Evolutionary conservation across 2,113 vertebrate species (phyloP), one percentile per base, ranked within the genome.

Genomic region (Egretta garzetta): DNA sequence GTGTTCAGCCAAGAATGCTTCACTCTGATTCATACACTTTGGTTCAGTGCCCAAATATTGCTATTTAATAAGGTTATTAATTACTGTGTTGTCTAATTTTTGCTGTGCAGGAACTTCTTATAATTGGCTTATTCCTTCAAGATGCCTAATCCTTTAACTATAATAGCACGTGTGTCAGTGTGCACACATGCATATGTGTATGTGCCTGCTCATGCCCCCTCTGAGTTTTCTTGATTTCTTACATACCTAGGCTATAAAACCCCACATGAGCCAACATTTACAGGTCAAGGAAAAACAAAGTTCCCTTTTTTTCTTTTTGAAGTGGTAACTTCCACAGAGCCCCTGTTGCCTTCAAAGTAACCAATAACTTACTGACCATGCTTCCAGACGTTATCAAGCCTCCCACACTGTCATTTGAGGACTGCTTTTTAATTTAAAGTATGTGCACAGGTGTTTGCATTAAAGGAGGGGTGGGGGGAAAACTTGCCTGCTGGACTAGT

Each of bases 1-100:
- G 28, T 95, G 96, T 96, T 96, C 96, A 97, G 95, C 96, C 97
- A 97, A 90, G 95, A 96, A 96, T 60, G 84, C 76, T 32, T 80
- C 87, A 80, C 96, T 95, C 85, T 24, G 92, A 97, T 93, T 91
- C 60, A 90, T 86, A 88, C 2, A 9, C 95, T 97, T 97, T 97
- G 97, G 96, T 98, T 98, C 97, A 96, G 95, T 98, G 96, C 94
- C 98, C 98, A 97, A 98, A 98, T 97, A 98, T 88, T 94, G 94
- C 94, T 97, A 84, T 97, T 97, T 98, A 97, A 97, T 98, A 97
- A 97, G 94, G 97, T 98, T 98, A 98, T 98, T 98, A 98, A 98
- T 97, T 97, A 97, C 32, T 74, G 87, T 96, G 96, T 97, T 96
- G 96, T 97, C 96, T 93, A 96, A 95, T 97, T 98, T 97, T 97